These are phyloP conservation scores for Lycophotia porphyrea DNA, from an alignment of 2,888 invertebrate genomes.

Conservation along the genomic window DNA sequence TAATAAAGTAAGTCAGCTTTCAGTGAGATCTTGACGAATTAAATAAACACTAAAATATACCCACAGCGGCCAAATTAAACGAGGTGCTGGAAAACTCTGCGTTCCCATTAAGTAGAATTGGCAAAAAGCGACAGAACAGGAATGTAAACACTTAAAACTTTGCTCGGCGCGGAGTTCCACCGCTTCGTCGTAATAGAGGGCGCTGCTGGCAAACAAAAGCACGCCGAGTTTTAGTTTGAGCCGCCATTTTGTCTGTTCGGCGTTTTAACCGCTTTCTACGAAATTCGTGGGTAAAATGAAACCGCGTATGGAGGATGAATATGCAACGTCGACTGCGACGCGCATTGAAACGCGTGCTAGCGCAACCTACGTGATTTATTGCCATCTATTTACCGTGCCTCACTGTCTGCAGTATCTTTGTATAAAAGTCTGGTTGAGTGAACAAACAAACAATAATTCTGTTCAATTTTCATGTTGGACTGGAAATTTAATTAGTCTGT, in stretches of 20 bases:
- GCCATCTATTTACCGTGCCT: constrained; percentile 64
- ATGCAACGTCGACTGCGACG: constrained; percentile 78
- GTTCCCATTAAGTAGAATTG: constrained; percentile 87
- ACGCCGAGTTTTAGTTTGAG: constrained; percentile 81
- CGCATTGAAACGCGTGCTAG: constrained; percentile 73
- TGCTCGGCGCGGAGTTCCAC: constrained; percentile 80
- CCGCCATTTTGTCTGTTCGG: constrained; percentile 83
- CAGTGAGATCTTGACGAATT: constrained; percentile 77
- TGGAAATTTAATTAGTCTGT: constrained; percentile 71
- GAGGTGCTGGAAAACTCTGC: constrained; percentile 83
- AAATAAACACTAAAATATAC: constrained; percentile 83
- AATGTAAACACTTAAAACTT: constrained; percentile 90
- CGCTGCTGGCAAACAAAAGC: constrained; percentile 87
- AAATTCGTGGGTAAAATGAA: constrained; percentile 80
- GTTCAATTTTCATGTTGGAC: constrained; percentile 64
- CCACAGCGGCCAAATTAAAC: constrained; percentile 82
- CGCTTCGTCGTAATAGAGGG: constrained; percentile 82
- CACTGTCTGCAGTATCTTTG: constrained; percentile 64
- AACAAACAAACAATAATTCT: constrained; percentile 63
- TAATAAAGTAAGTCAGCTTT: constrained; percentile 66
- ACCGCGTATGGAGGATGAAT: constrained; percentile 85
- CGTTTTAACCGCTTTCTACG: constrained; percentile 81
- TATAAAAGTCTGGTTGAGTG: constrained; percentile 55
- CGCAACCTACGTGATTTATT: constrained; percentile 75
- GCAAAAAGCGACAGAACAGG: constrained; percentile 89